Base-by-base conservation (phyloP, 92 coral and sea anemone genomes). In the Palythoa grandiflora region DNA sequence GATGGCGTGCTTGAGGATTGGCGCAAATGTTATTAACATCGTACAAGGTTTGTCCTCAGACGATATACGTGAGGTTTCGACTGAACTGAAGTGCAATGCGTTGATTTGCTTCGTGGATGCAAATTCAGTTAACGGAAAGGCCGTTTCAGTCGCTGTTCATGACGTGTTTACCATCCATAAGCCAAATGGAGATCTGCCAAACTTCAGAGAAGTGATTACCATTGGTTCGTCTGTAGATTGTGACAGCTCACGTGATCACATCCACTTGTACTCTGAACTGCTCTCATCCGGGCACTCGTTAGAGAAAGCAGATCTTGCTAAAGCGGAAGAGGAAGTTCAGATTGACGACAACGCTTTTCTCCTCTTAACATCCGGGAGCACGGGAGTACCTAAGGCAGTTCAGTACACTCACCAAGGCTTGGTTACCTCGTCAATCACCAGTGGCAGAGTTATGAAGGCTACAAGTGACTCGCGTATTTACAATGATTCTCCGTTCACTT, bases 401-500 rank as follows among this genome's bases (percentile, higher is more conserved):
- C 89, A 84, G 73, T 80, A 87, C 40, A 87, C 93, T 21, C 85
- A 90, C 75, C 90, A 86, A 21, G 73, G 86, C 10, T 61, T 86
- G 16, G 84, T 90, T 3, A 86, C 66, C 59, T 89, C 87, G 1
- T 51, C 79, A 61, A 66, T 79, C 47, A 75, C 85, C 11, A 87
- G 72, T 12, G 93, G 84, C n/a, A 17, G 63, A 38, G 68, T 87
- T 35, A 59, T 87, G 78, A 87, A 66, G 71, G 88, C 80, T 11
- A 61, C 80, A 20, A 59, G 75, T 12, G 66, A 59, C 40, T 77
- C 91, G 38, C 78, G 86, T 74, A 44, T 70, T 50, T 83, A 87
- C 60, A 52, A 63, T 36, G 93, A 91, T 39, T 52, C 83, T 9
- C 93, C 93, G 0, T 88, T 91, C 61, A 68, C 85, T 44, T 91